Conservation (phyloP, 2,888 invertebrate genomes). For the Meloe dianella region DNA sequence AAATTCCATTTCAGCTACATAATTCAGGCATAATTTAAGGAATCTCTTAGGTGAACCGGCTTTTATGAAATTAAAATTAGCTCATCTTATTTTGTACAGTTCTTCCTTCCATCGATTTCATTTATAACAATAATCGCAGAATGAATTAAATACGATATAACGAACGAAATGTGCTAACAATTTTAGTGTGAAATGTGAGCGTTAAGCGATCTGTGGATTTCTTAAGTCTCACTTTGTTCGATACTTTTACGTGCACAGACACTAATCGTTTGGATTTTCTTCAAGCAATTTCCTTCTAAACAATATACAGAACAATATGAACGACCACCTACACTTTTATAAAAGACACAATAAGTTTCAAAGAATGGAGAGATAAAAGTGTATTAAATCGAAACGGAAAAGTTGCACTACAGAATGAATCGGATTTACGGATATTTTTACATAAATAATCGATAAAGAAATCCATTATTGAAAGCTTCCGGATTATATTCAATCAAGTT, state of each 20-base stretch:
- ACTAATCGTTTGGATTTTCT: slow-evolving; percentile 12
- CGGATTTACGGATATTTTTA: neutral
- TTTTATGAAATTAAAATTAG: too few species aligned
- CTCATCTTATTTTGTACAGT: neutral
- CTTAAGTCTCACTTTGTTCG: neutral
- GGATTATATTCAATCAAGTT: neutral
- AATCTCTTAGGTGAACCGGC: too few species aligned
- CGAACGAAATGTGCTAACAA: too few species aligned
- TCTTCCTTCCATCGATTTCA: neutral
- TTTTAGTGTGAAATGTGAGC: neutral
- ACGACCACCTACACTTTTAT: neutral
- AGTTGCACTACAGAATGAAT: neutral
- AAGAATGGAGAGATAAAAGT: neutral
- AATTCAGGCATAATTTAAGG: too few species aligned
- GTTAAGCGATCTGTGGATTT: neutral
- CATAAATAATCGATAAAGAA: neutral
- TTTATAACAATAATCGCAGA: neutral
- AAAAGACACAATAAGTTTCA: neutral
- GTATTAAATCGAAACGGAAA: too few species aligned
- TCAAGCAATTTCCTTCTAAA: neutral
- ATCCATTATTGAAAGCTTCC: neutral
- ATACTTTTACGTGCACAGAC: slow-evolving; percentile 6
- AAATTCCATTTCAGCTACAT: too few species aligned
- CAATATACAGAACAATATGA: neutral
- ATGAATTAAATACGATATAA: too few species aligned